Evolutionary conservation across 2,113 vertebrate species (phyloP).

Genomic region (Prinia subflava): DNA sequence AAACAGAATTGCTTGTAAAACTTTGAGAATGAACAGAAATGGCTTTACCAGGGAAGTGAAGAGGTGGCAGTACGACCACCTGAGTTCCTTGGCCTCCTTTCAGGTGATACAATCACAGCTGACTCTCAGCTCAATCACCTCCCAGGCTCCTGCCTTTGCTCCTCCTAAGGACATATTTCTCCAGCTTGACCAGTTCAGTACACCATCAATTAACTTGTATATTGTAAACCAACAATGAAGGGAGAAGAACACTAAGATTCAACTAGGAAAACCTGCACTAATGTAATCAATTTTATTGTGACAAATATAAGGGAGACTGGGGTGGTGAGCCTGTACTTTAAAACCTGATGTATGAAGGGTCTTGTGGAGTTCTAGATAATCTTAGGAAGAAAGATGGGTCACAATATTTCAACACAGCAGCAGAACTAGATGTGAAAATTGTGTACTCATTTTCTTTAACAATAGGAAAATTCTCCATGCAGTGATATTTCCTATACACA

Average conservation of each 20-base stretch:
- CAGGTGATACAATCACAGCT: not conserved
- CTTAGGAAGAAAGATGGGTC: too few relatives aligned
- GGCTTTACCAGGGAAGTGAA: not conserved
- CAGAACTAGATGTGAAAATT: too few relatives aligned
- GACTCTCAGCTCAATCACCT: not conserved
- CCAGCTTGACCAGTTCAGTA: not conserved
- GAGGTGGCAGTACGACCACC: not conserved
- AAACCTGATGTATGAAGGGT: too few relatives aligned
- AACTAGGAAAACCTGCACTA: too few relatives aligned
- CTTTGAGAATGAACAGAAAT: not conserved
- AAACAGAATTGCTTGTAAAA: not conserved
- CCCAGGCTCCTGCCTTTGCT: not conserved
- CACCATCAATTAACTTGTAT: not conserved
- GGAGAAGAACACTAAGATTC: too few relatives aligned
- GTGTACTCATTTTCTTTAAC: too few relatives aligned
- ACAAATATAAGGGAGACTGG: not conserved
- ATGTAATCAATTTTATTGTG: too few relatives aligned
- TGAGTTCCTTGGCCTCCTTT: not conserved
- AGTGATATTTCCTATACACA: too few relatives aligned
- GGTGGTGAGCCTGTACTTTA: too few relatives aligned
- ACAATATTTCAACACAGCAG: too few relatives aligned
- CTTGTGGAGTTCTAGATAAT: too few relatives aligned
- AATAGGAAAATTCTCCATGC: too few relatives aligned
- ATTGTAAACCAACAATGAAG: not conserved
- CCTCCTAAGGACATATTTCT: not conserved